Evolutionary conservation across 37 sponge, comb jelly and placozoan genomes (phyloP).

Genomic region (Beroe forskalii): DNA sequence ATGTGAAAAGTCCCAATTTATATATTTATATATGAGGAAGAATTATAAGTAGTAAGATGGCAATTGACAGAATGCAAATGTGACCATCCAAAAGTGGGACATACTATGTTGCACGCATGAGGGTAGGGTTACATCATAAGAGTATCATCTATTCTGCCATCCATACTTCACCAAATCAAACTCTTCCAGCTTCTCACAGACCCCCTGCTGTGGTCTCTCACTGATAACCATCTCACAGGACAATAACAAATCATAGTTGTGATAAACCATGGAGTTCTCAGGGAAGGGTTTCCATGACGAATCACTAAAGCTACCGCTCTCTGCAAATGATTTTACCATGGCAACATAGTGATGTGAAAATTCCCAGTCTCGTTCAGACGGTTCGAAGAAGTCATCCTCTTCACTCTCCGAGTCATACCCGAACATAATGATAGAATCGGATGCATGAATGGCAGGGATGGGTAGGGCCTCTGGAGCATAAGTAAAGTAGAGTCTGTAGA

Average conservation of each 20-base stretch:
- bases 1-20: not conserved
- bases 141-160: constrained; percentile 14
- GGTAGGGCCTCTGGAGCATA: not conserved
- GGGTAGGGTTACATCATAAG: too few species aligned
- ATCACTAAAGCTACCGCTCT: not conserved
- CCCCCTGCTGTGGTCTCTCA: not conserved
- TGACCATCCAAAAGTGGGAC: too few species aligned
- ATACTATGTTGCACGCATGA: too few species aligned
- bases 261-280: not conserved
- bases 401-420: not conserved
- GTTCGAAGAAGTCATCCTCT: not conserved
- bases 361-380: not conserved
- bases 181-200: not conserved
- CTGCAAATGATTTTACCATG: constrained; percentile 13
- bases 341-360: not conserved
- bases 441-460: constrained; percentile 28
- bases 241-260: not conserved
- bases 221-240: not conserved
- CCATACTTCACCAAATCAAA: constrained; percentile 23
- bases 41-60: too few species aligned
- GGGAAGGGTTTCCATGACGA: not conserved
- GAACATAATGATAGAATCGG: not conserved
- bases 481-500: not conserved
- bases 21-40: too few species aligned
- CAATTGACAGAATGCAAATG: too few species aligned